Conservation (phyloP, 1,140 invertebrate genomes). For the Drosophila rufa region DNA sequence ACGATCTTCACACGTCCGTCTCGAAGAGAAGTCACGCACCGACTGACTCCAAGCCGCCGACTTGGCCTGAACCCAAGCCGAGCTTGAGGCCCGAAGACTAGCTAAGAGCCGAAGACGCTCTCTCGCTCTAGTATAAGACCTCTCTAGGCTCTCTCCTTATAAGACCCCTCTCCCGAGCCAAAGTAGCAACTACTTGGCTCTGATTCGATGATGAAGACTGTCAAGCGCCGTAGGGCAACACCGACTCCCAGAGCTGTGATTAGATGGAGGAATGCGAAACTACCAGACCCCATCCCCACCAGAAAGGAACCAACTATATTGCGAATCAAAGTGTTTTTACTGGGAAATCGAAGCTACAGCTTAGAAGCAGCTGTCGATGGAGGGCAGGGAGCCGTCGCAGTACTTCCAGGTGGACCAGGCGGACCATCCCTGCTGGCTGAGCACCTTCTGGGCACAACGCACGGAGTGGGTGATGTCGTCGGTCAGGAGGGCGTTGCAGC, state of each 20-base stretch:
- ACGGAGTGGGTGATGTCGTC: slow-evolving; percentile 68
- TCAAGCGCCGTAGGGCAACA: slow-evolving; percentile 32
- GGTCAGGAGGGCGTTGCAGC: slow-evolving; percentile 61
- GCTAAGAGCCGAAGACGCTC: slow-evolving; percentile 8
- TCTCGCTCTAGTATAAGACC: slow-evolving; percentile 8
- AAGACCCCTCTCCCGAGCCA: slow-evolving; percentile 1
- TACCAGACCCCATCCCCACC: not conserved
- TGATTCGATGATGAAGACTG: slow-evolving; percentile 31
- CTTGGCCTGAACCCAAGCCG: slow-evolving; percentile 37
- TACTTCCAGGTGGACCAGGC: slow-evolving; percentile 75
- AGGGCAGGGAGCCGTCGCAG: slow-evolving; percentile 66
- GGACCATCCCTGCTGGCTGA: slow-evolving; percentile 66
- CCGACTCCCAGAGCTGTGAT: slow-evolving; percentile 14
- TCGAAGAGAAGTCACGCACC: slow-evolving; percentile 60
- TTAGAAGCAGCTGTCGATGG: slow-evolving; percentile 70
- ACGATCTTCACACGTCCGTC: slow-evolving; percentile 39
- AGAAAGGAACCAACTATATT: slow-evolving; percentile 9
- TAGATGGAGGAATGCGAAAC: slow-evolving; percentile 32
- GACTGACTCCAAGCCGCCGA: slow-evolving; percentile 55
- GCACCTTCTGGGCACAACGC: slow-evolving; percentile 70
- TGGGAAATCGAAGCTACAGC: not conserved
- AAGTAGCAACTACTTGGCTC: slow-evolving; percentile 19
- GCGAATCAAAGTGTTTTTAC: slow-evolving; percentile 12
- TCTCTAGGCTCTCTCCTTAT: not conserved
- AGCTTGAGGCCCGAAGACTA: slow-evolving; percentile 13